Evolutionary conservation across 2,888 invertebrate species (phyloP).

Genomic region (Dione vanillae): DNA sequence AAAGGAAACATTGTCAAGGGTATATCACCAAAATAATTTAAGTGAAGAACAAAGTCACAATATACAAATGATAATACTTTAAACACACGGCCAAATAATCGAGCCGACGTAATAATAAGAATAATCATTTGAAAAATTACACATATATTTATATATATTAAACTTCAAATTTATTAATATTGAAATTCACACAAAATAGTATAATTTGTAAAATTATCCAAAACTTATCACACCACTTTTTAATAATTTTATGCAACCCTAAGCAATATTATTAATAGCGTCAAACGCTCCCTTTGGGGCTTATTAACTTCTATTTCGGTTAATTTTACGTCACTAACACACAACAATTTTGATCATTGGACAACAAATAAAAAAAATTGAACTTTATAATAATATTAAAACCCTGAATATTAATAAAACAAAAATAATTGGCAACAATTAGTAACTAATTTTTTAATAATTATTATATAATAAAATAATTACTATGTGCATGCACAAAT

Average conservation of each 20-base stretch:
- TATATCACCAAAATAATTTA: conserved; percentile 69
- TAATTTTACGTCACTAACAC: conserved; percentile 82
- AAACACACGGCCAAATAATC: conserved; percentile 52
- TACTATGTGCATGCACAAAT: conserved; percentile 84
- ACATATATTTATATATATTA: conserved; percentile 55
- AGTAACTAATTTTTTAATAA: conserved; percentile 78
- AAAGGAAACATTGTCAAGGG: conserved; percentile 75
- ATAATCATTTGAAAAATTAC: conserved; percentile 62
- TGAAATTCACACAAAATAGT: conserved; percentile 83
- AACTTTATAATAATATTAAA: conserved; percentile 80
- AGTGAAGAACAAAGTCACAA: conserved; percentile 55
- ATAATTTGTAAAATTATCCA: conserved; percentile 85
- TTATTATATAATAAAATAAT: conserved; percentile 82
- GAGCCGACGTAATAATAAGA: conserved; percentile 53
- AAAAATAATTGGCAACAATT: conserved; percentile 83
- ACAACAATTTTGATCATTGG: conserved; percentile 83
- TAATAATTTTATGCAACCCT: conserved; percentile 82
- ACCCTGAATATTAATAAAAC: conserved; percentile 81
- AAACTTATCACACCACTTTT: conserved; percentile 84
- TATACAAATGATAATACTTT: conserved; percentile 69
- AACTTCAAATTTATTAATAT: conserved; percentile 75
- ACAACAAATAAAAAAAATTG: conserved; percentile 79
- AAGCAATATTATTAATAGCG: conserved; percentile 82
- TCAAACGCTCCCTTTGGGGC: conserved; percentile 84
- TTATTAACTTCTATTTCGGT: conserved; percentile 79